These are phyloP conservation scores for Limnephilus marmoratus DNA, from an alignment of 2,888 invertebrate species.

Conservation along the genomic window DNA sequence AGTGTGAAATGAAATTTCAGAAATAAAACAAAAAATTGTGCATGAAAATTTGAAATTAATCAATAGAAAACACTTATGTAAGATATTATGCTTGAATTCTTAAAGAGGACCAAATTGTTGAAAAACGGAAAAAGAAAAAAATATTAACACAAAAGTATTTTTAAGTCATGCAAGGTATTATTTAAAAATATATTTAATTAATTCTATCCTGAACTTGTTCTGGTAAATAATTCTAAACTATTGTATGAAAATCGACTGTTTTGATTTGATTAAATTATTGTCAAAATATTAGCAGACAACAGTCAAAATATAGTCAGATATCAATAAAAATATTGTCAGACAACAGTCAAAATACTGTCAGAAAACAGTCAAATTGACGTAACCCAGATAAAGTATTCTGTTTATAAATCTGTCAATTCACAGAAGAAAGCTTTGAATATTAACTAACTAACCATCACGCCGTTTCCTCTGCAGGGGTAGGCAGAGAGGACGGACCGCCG, in stretches of 20 bases:
- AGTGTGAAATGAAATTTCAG: neutral
- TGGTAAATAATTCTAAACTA: neutral
- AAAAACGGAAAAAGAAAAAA: neutral
- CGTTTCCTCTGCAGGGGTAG: no score
- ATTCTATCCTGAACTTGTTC: neutral
- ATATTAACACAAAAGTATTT: neutral
- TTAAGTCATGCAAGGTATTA: neutral
- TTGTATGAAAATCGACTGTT: neutral
- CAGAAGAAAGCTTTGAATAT: no score
- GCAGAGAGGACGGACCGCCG: no score
- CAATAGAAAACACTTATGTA: neutral
- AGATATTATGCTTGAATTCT: neutral
- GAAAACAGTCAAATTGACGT: no score
- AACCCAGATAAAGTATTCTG: no score
- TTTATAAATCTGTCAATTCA: no score
- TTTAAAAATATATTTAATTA: neutral
- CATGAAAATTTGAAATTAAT: neutral
- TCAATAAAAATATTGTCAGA: no score
- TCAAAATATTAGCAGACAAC: no score
- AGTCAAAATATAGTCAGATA: no score
- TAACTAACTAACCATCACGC: no score
- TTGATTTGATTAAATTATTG: neutral
- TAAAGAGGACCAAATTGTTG: neutral
- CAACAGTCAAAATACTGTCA: no score
- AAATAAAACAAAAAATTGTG: slow-evolving; percentile 14